phyloP scores from a whole-genome alignment of 2,888 invertebrate genomes.

The Trichogramma evanescens region DNA sequence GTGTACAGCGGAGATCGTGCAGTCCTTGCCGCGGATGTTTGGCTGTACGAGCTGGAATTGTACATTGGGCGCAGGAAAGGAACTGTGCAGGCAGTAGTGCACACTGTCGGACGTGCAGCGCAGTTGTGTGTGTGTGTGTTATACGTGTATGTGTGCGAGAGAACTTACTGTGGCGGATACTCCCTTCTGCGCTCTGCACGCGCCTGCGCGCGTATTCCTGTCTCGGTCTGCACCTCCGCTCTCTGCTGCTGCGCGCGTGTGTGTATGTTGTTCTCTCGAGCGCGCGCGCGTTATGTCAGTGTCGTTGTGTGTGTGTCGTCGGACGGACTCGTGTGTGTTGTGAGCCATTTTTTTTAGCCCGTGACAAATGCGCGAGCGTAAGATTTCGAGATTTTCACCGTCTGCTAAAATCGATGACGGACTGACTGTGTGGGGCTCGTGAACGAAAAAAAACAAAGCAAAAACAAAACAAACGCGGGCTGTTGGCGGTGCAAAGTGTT shows the following conservation, averaged over 20 bases:
- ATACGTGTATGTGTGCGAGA: neutral
- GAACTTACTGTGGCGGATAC: no score
- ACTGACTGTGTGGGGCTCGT: no score
- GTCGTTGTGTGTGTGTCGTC: no score
- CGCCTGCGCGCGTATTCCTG: neutral
- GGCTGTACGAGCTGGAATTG: neutral
- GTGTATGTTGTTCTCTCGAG: neutral
- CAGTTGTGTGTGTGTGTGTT: constrained; percentile 26
- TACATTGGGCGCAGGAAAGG: neutral
- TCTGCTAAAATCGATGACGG: no score
- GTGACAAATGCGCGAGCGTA: no score
- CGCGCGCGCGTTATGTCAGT: no score
- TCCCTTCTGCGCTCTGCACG: neutral
- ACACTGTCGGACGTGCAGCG: constrained; percentile 38
- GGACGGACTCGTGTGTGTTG: no score
- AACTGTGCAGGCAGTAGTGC: neutral
- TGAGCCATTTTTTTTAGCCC: no score
- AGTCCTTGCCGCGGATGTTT: neutral
- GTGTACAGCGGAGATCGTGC: neutral
- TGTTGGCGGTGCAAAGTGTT: no score
- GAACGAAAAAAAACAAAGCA: no score
- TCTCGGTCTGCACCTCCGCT: neutral
- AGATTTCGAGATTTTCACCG: no score
- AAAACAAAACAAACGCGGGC: no score
- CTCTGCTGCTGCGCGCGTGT: neutral